Percentiles rank a stretch among this genome's conserved stretches.
Evolutionary conservation across 2,113 vertebrate species (phyloP).

Genomic region (Halcyon senegalensis): DNA sequence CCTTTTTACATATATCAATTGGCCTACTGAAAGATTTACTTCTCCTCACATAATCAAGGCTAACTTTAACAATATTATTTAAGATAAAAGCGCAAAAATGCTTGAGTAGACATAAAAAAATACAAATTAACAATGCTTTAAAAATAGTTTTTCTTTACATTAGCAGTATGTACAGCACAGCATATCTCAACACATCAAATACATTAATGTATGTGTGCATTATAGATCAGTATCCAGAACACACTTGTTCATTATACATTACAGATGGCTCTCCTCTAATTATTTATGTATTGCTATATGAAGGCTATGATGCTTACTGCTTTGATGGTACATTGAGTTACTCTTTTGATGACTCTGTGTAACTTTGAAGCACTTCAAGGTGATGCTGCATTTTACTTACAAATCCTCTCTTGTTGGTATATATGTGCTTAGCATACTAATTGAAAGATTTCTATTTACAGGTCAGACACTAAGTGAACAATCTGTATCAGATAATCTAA

Average conservation of each 20-base stretch:
- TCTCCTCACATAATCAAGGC: background rate
- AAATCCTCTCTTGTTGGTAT: slow-evolving; percentile 4
- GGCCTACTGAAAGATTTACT: background rate
- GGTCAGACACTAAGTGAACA: background rate
- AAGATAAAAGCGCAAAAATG: background rate
- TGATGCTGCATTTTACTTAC: background rate
- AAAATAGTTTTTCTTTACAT: background rate
- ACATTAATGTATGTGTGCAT: background rate
- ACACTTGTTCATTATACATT: background rate
- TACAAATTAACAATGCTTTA: background rate
- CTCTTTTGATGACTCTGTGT: slow-evolving; percentile 1
- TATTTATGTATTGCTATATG: slow-evolving; percentile 44
- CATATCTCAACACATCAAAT: background rate
- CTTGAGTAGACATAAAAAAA: background rate
- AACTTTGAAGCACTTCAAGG: slow-evolving; percentile 52
- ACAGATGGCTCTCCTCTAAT: slow-evolving; percentile 37
- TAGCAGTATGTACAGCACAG: background rate
- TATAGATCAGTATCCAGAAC: slow-evolving; percentile 25
- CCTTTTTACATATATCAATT: background rate
- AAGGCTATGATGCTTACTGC: background rate
- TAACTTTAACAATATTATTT: background rate
- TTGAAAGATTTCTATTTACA: background rate
- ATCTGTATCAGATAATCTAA: background rate
- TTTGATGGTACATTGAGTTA: slow-evolving; percentile 33
- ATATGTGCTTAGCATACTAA: slow-evolving; percentile 9